Evolutionary conservation across 2,888 invertebrate genomes (phyloP).

Genomic region (Acholoe squamosa): DNA sequence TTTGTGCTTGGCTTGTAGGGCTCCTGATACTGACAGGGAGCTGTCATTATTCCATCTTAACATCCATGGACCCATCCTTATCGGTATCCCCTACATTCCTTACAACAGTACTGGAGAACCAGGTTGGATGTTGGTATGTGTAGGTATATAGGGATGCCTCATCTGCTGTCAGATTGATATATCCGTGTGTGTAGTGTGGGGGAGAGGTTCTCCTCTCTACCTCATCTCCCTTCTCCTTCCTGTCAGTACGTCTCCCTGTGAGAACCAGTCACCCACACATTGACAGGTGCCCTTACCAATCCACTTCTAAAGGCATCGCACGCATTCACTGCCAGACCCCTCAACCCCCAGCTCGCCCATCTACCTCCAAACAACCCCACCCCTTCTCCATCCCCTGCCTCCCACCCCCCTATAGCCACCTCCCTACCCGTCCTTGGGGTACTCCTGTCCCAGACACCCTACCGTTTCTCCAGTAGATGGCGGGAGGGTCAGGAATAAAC

Average conservation of each 20-base stretch:
- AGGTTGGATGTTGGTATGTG: background rate
- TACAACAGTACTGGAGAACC: background rate
- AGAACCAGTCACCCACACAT: background rate
- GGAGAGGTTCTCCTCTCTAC: background rate
- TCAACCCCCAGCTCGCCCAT: background rate
- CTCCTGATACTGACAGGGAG: background rate
- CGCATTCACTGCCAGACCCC: background rate
- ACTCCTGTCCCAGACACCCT: background rate
- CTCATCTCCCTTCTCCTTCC: no score
- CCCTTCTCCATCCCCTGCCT: slow-evolving; percentile 26
- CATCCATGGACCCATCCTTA: background rate
- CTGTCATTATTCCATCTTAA: background rate
- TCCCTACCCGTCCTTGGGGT: background rate
- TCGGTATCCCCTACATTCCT: background rate
- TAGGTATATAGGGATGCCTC: no score
- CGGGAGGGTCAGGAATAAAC: background rate
- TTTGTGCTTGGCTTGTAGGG: background rate
- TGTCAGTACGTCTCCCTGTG: background rate
- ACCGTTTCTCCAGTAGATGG: background rate
- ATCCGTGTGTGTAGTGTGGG: background rate
- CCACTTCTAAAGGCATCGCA: slow-evolving; percentile 19
- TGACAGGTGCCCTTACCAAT: slow-evolving; percentile 6
- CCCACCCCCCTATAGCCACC: background rate
- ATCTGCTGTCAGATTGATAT: no score
- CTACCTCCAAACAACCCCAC: background rate